These are phyloP conservation scores for Stenchaetothrips biformis DNA, from an alignment of 2,888 invertebrate genomes.

Conservation along the genomic window DNA sequence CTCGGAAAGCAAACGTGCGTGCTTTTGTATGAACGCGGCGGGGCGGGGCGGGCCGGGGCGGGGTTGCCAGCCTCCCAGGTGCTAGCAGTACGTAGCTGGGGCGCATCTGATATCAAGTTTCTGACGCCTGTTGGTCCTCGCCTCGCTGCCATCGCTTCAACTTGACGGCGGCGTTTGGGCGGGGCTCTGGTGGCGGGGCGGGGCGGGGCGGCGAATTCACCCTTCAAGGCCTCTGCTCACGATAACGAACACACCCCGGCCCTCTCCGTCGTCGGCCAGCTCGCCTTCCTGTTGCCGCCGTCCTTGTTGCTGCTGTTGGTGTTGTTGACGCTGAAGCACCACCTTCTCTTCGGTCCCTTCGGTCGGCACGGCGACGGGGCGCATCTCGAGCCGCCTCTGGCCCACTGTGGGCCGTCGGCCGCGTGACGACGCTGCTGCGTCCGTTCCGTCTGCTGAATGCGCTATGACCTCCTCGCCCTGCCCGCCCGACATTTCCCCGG, in stretches of 20 bases:
- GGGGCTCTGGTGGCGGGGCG: background rate
- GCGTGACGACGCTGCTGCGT: too few relatives aligned
- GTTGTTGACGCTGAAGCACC: too few relatives aligned
- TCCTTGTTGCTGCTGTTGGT: background rate
- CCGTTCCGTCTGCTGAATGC: too few relatives aligned
- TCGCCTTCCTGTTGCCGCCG: background rate
- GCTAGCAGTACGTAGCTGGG: background rate
- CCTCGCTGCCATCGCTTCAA: background rate
- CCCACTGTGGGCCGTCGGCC: too few relatives aligned
- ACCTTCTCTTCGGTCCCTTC: too few relatives aligned
- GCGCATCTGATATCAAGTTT: slow-evolving; percentile 5
- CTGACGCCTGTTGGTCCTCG: background rate
- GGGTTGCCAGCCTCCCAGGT: background rate
- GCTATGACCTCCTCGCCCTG: background rate
- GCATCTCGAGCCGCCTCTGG: too few relatives aligned
- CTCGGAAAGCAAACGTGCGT: background rate
- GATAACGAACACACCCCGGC: background rate
- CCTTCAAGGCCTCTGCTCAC: background rate
- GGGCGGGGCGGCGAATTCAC: background rate
- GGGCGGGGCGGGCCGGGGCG: background rate
- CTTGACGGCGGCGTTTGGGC: background rate
- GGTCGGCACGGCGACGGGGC: too few relatives aligned
- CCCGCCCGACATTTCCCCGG: background rate
- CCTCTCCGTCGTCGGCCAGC: background rate
- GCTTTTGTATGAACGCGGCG: background rate